These are phyloP conservation scores for Rhynchomys soricoides DNA, from an alignment of 2,113 vertebrate species.

Conservation along the genomic window DNA sequence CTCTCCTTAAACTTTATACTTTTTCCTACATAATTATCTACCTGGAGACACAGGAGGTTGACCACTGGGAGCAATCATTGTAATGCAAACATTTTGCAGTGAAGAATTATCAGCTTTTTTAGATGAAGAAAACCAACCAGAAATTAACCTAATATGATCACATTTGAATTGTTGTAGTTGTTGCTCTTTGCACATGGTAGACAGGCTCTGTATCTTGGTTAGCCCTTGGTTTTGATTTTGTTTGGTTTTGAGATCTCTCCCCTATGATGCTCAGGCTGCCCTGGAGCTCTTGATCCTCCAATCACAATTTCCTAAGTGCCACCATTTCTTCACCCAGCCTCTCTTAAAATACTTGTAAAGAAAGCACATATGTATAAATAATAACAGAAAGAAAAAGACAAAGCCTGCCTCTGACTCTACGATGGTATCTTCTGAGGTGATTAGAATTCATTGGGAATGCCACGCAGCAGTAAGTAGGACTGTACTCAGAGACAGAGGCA, in stretches of 20 bases:
- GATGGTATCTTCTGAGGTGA: not conserved
- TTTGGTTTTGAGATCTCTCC: not conserved
- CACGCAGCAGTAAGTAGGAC: fast-evolving
- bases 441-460: not conserved
- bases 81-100: too few species aligned
- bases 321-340: not conserved
- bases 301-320: not conserved
- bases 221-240: not conserved
- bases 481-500: not conserved
- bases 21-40: too few species aligned
- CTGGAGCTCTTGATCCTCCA: not conserved
- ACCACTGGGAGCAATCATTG: too few species aligned
- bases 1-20: too few species aligned
- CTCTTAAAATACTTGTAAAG: not conserved
- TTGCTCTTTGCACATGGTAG: not conserved
- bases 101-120: too few species aligned
- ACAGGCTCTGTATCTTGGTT: not conserved
- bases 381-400: not conserved
- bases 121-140: too few species aligned
- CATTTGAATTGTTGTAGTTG: too few species aligned
- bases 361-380: not conserved
- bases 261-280: not conserved
- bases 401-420: not conserved
- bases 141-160: too few species aligned
- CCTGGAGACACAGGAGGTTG: too few species aligned